Percentiles rank a stretch among this genome's conserved stretches.
These are phyloP conservation scores for Mustela lutreola DNA, from an alignment of 2,113 vertebrate species.

Conservation along the genomic window DNA sequence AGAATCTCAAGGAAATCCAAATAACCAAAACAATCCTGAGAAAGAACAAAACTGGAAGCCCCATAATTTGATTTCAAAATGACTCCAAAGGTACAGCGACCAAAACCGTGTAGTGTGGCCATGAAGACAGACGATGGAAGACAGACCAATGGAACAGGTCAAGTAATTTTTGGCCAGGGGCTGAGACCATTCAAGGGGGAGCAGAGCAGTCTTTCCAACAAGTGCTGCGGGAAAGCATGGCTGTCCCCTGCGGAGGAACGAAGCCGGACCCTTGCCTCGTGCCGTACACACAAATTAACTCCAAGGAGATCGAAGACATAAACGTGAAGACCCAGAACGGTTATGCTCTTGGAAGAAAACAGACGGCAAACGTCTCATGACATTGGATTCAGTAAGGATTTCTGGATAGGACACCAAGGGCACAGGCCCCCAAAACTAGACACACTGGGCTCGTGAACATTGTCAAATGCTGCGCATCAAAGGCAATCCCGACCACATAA, in stretches of 20 bases:
- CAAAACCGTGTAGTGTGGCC: fast-evolving
- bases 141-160: background rate
- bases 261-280: no score
- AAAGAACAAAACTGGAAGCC: background rate
- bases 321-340: background rate
- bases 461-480: background rate
- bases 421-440: background rate
- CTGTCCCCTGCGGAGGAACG: background rate
- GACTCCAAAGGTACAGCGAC: background rate
- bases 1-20: background rate
- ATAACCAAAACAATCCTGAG: background rate
- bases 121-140: background rate
- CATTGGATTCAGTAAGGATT: background rate
- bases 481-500: background rate
- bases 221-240: background rate
- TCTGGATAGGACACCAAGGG: fast-evolving
- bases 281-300: background rate
- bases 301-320: background rate
- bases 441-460: background rate
- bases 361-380: background rate
- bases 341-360: background rate
- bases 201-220: no score
- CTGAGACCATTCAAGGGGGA: background rate
- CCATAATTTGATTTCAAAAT: background rate
- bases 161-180: background rate